Conservation (phyloP, 2,888 invertebrate species). For the Pilophorus perplexus region DNA sequence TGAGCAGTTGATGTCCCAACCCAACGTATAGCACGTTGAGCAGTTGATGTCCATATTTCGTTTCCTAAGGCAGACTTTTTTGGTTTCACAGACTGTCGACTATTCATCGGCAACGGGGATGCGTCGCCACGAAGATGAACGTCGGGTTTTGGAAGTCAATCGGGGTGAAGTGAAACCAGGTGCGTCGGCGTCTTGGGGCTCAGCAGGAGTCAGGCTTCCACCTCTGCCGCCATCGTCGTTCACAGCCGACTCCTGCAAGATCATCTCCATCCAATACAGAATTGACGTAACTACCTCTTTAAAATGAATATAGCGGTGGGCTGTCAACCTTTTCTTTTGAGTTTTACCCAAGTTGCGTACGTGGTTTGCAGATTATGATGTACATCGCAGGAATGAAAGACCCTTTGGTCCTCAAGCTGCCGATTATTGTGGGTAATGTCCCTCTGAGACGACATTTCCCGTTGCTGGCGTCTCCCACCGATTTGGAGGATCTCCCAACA, state of each 20-base stretch:
- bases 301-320: too few species aligned
- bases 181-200: constrained; percentile 48
- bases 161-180: constrained; percentile 48
- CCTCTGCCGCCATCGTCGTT: constrained; percentile 49
- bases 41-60: not conserved
- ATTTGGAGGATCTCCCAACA: constrained; percentile 5
- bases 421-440: constrained; percentile 49
- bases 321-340: too few species aligned
- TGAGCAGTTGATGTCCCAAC: not conserved
- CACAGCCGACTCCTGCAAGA: constrained; percentile 48
- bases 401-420: constrained; percentile 48
- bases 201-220: constrained; percentile 47
- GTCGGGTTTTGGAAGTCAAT: constrained; percentile 48
- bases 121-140: constrained; percentile 48
- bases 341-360: too few species aligned
- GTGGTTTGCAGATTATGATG: constrained; percentile 48
- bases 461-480: constrained; percentile 34
- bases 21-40: not conserved
- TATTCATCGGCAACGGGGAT: constrained; percentile 49
- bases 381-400: constrained; percentile 47
- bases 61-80: too few species aligned
- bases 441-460: constrained; percentile 49
- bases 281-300: constrained; percentile 50
- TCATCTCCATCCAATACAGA: constrained; percentile 49
- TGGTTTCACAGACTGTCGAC: constrained; percentile 48